Percentiles rank a stretch among this genome's conserved stretches.
phyloP scores from a whole-genome alignment of 2,888 invertebrate species.

The Polymixis flavicincta region DNA sequence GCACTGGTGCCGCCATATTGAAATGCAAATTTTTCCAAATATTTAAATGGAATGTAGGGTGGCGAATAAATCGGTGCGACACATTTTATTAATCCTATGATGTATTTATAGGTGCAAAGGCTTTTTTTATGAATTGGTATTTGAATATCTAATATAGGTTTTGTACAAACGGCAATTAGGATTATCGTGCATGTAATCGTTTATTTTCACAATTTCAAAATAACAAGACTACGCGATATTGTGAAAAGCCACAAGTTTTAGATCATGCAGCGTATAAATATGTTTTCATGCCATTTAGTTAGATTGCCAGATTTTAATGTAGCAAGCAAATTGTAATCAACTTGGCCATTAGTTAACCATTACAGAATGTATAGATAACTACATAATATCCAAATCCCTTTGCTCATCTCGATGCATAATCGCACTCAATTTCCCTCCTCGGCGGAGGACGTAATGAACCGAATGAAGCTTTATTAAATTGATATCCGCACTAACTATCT shows the following conservation, averaged over 20 bases:
- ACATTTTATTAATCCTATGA: slow-evolving; percentile 60
- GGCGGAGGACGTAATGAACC: slow-evolving; percentile 59
- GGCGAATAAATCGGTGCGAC: slow-evolving; percentile 48
- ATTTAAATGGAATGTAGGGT: slow-evolving; percentile 61
- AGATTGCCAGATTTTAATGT: background rate
- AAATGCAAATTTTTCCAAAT: slow-evolving; percentile 65
- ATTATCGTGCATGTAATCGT: background rate
- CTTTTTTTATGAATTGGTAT: slow-evolving; percentile 35
- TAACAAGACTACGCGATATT: background rate
- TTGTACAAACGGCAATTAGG: slow-evolving; percentile 11
- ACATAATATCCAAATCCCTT: slow-evolving; percentile 47
- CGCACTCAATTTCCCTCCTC: slow-evolving; percentile 54
- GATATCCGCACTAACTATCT: slow-evolving; percentile 60
- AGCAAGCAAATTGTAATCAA: background rate
- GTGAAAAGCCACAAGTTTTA: background rate
- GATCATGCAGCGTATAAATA: background rate
- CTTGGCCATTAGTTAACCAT: background rate
- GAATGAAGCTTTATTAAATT: slow-evolving; percentile 66
- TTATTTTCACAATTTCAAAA: background rate
- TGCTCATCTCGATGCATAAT: slow-evolving; percentile 58
- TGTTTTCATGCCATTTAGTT: background rate
- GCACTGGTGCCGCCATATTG: slow-evolving; percentile 51
- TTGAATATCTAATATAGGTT: slow-evolving; percentile 25
- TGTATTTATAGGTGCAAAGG: slow-evolving; percentile 57
- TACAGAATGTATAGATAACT: background rate